A percentile compares a stretch with the other conserved stretches of the same genome.
Evolutionary conservation across 2,797 vertebrate species (phyloP).

Genomic region (Sparidentex hasta): DNA sequence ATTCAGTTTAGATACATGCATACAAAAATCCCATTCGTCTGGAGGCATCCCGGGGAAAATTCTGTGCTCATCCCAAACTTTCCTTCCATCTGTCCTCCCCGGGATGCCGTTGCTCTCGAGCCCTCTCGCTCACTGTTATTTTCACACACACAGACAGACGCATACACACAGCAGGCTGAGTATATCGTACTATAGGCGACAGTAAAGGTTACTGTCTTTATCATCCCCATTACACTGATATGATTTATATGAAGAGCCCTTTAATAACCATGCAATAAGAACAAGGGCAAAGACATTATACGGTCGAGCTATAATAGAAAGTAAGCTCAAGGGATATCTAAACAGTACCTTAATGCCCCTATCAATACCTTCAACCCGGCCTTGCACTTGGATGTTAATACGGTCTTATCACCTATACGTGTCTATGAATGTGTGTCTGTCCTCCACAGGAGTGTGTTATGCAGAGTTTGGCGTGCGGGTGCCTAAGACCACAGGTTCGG

Average conservation of each 20-base stretch:
- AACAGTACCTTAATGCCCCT: conserved; percentile 29
- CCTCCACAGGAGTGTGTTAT: conserved; percentile 93
- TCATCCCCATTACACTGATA: conserved; percentile 26
- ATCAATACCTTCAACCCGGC: conserved; percentile 44
- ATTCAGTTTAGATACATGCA: no score
- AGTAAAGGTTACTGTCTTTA: conserved; percentile 19
- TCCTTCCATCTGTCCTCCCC: no score
- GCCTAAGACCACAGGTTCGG: conserved; percentile 97
- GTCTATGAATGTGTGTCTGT: conserved; percentile 20
- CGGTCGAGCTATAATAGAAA: conserved; percentile 27
- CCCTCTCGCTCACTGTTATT: background rate
- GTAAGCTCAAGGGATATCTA: conserved; percentile 45
- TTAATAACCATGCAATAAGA: conserved; percentile 54
- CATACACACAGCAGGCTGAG: background rate
- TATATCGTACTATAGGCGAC: background rate
- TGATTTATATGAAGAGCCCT: conserved; percentile 56
- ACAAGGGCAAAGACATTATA: conserved; percentile 57
- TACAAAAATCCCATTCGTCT: no score
- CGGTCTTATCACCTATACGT: conserved; percentile 12
- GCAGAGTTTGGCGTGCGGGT: conserved; percentile 98
- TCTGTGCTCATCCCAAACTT: no score
- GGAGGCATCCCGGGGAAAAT: no score
- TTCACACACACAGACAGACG: conserved; percentile 6
- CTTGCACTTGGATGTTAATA: conserved; percentile 27
- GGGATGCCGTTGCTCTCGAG: background rate